These are phyloP conservation scores for Drosophila mojavensis DNA, from an alignment of 1,140 invertebrate species.

Conservation along the genomic window DNA sequence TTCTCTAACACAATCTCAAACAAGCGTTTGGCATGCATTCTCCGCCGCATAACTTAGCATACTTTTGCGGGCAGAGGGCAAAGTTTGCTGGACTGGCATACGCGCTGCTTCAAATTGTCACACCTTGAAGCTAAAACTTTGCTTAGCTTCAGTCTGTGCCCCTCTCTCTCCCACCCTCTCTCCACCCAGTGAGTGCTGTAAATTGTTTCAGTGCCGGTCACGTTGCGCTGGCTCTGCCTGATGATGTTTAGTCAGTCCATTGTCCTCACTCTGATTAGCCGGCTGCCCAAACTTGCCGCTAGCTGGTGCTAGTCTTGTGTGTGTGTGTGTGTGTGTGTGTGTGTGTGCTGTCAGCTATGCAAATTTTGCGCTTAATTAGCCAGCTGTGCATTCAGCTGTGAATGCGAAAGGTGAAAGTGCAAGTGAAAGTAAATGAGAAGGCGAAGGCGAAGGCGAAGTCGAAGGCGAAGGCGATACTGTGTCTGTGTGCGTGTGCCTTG, in stretches of 20 bases:
- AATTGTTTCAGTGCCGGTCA: slow-evolving; percentile 61
- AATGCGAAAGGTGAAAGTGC: slow-evolving; percentile 18
- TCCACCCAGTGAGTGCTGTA: slow-evolving; percentile 10
- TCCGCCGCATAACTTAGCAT: slow-evolving; percentile 66
- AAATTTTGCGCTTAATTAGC: slow-evolving; percentile 47
- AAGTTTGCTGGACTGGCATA: slow-evolving; percentile 44
- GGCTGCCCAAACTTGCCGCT: slow-evolving; percentile 7
- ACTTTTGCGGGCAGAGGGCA: slow-evolving; percentile 66
- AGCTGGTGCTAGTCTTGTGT: not conserved
- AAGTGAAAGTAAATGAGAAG: not conserved
- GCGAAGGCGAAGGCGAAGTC: not conserved
- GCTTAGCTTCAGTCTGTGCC: not conserved
- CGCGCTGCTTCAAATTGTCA: slow-evolving; percentile 25
- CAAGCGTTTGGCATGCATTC: slow-evolving; percentile 11
- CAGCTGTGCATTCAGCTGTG: slow-evolving; percentile 14
- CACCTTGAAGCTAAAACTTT: slow-evolving; percentile 37
- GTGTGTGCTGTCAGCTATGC: slow-evolving; percentile 26
- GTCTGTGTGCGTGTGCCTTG: not conserved
- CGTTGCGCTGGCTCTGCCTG: slow-evolving; percentile 43
- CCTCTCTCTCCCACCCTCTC: too few relatives aligned
- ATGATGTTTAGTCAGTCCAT: slow-evolving; percentile 69
- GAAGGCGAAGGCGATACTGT: not conserved
- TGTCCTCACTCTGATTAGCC: slow-evolving; percentile 65
- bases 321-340: not conserved
- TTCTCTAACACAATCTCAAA: not conserved